Evolutionary conservation across 2,113 vertebrate genomes (phyloP).

Genomic region (Tragelaphus imberbis): DNA sequence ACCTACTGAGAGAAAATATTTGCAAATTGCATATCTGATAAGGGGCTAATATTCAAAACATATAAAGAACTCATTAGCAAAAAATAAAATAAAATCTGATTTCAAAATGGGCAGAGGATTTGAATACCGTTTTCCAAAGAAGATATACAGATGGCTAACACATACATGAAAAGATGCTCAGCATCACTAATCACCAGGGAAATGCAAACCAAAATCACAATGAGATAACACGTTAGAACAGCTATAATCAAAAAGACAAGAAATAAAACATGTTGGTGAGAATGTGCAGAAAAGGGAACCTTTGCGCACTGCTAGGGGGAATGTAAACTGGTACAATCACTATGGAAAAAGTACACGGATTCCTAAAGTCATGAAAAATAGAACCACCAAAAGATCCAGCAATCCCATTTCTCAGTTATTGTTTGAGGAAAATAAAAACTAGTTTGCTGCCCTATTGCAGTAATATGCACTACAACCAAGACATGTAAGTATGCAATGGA

Average conservation of each 20-base stretch:
- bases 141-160: neutral
- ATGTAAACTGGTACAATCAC: neutral
- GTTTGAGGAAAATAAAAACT: neutral
- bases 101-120: neutral
- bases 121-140: neutral
- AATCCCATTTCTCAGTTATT: neutral
- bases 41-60: neutral
- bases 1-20: neutral
- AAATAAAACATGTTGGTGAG: neutral
- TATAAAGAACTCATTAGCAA: neutral
- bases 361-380: neutral
- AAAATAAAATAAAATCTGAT: neutral
- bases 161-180: neutral
- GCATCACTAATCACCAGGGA: neutral
- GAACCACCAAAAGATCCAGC: neutral
- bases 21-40: neutral
- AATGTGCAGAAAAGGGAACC: neutral
- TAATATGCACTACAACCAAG: neutral
- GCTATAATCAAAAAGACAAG: neutral
- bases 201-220: neutral
- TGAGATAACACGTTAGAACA: neutral
- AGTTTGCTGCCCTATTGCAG: neutral
- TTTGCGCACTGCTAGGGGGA: neutral
- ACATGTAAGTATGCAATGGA: neutral
- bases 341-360: neutral